Base-by-base conservation (phyloP, 92 coral and sea anemone genomes). In the Phymanthus crucifer region DNA sequence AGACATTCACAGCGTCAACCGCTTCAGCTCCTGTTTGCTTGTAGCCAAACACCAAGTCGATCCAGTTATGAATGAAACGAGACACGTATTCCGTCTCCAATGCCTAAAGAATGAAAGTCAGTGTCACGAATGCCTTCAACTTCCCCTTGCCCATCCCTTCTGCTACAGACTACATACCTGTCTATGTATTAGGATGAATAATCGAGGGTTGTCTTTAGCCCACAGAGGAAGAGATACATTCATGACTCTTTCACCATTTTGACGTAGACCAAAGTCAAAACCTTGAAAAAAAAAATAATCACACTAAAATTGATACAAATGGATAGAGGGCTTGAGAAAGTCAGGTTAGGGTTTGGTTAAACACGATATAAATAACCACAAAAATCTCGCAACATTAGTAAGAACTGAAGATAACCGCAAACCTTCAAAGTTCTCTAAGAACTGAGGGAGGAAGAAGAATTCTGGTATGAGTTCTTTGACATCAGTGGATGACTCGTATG, bases 391-490 rank as follows among this genome's bases (percentile, higher is more conserved):
- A 45, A 45, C 50, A 45, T 9, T 17, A 45, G 50, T 45, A 45
- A 0, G 12, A n/a, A n/a, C n/a, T n/a, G n/a, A n/a, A n/a, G n/a
- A 38, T 38, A 78, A 67, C 56, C 65, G 73, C 79, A 33, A 77
- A 95, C 99, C 99, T 95, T 95, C 99, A 10, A 79, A 65, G 82
- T 95, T 95, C 56, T 90, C 94, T 9, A 95, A 95, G 77, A 95
- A 95, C 43, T 95, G 96, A 2, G 99, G 97, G 12, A 95, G 91
- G 74, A 95, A 90, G 82, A 95, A 95, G 88, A 95, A 95, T 84
- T 95, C 99, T 12, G 99, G 99, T 40, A 90, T 93, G 32, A 95
- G 86, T 61, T 95, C 99, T 54, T 95, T 95, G 46, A 95, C 99
- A 73, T 95, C 99, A 32, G 99, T 94, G 11, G 99, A 89, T 23